phyloP scores from a whole-genome alignment of 2,888 invertebrate species.

The Agrenia bidenticulata region DNA sequence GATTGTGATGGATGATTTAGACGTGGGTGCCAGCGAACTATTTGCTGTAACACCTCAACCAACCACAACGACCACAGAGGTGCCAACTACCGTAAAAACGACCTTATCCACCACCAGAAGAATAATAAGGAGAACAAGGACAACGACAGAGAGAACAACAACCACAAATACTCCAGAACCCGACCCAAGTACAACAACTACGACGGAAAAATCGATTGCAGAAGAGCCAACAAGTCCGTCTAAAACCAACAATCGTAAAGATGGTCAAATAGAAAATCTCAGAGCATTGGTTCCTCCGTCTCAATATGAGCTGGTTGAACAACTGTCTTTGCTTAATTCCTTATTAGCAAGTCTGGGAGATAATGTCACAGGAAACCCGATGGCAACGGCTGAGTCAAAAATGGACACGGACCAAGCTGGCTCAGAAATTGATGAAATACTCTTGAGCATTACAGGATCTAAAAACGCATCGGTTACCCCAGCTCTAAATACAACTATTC shows the following conservation, averaged over 20 bases:
- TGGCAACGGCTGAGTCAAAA: neutral
- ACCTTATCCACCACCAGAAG: constrained; percentile 27
- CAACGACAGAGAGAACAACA: constrained; percentile 20
- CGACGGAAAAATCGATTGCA: constrained; percentile 1
- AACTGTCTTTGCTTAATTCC: constrained; percentile 42
- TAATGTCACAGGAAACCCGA: constrained; percentile 26
- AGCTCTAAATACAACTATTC: neutral
- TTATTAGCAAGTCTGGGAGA: constrained; percentile 33
- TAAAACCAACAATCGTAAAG: neutral
- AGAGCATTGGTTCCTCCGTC: constrained; percentile 29
- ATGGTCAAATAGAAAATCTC: constrained; percentile 9
- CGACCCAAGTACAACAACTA: constrained; percentile 10
- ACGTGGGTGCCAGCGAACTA: neutral
- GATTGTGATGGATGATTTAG: neutral
- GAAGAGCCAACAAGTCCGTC: neutral
- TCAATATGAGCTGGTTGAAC: constrained; percentile 39
- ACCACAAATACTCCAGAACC: constrained; percentile 18
- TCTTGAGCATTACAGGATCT: constrained; percentile 11
- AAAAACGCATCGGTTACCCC: constrained; percentile 18
- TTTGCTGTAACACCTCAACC: neutral
- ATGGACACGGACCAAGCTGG: neutral
- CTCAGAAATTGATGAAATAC: neutral
- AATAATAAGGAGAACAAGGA: constrained; percentile 8
- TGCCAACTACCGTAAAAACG: constrained; percentile 22
- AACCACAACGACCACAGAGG: constrained; percentile 9